Base-by-base conservation (phyloP, 2,113 vertebrate genomes). In the Pagrus major region DNA sequence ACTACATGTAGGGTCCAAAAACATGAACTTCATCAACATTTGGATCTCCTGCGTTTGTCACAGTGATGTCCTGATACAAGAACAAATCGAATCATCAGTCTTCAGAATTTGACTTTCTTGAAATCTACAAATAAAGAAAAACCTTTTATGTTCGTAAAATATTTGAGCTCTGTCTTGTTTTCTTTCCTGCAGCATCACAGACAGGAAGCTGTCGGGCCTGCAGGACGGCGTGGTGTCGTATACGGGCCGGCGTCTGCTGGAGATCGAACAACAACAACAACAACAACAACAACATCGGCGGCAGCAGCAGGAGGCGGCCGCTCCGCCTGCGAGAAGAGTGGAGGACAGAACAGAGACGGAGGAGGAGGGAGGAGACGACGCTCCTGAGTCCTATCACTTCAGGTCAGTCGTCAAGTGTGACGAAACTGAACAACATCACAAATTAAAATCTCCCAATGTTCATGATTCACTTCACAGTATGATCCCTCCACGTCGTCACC, bases 241-340 rank as follows among this genome's bases (percentile, higher is more conserved):
- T 1, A 88, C 91, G 0, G 94, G 92, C 15, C 92, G 96, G 10
- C 95, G 88, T 27, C 93, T 97, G 71, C 92, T 97, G 86, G 94
- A 93, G 67, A 93, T 96, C 25, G 92, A 88, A 9, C 71, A 86
- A 6, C 82, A 65, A 0, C 77, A 69, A 5, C 47, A 80, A 6
- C 69, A 42, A 3, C 68, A 18, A 7, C 79, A 83, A 6, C 69
- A 42, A 3, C 68, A 18, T 7, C 79, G 82, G 29, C 83, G 78
- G 0, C 37, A 29, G 3, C 78, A 60, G 16, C 41, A 37, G 14
- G 46, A 37, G n/a, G 52, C 14, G 20, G 58, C 56, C 0, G 21
- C 41, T 27, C 76, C 2, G 10, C 39, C 78, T 35, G 9, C 42
- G 5, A 41, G 55, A 65, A 47, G 39, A 29, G 14, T 6, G 42